phyloP scores from a whole-genome alignment of 2,888 invertebrate species.

The Anaspis maculata region DNA sequence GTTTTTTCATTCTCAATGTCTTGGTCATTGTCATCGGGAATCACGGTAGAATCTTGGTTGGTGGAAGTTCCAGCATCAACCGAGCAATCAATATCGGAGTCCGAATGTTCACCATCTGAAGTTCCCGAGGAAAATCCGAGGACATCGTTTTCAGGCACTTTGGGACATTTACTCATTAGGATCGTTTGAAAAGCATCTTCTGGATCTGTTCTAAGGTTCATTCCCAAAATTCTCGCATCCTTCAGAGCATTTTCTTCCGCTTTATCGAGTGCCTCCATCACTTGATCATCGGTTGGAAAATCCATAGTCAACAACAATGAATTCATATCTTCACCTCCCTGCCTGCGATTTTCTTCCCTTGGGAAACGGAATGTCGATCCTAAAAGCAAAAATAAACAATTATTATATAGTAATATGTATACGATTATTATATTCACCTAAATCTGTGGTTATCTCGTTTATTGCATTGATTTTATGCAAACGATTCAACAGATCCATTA shows the following conservation, averaged over 20 bases:
- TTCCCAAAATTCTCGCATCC: not conserved
- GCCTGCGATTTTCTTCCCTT: not conserved
- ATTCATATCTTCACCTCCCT: too few species aligned
- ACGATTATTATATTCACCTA: conserved; percentile 1
- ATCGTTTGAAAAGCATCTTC: too few species aligned
- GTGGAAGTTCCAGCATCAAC: too few species aligned
- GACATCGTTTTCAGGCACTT: not conserved
- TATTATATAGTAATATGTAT: not conserved
- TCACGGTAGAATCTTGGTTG: too few species aligned
- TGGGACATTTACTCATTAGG: too few species aligned
- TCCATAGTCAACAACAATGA: not conserved
- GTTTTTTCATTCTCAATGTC: not conserved
- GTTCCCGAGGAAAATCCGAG: not conserved
- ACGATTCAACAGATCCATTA: conserved; percentile 9
- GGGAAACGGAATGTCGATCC: conserved; percentile 1
- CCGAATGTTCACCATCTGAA: too few species aligned
- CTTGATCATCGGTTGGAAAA: not conserved
- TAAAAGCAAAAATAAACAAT: not conserved
- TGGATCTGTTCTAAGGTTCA: not conserved
- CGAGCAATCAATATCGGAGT: too few species aligned
- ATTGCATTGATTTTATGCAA: conserved; percentile 8
- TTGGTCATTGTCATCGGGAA: not conserved
- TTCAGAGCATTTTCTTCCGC: not conserved
- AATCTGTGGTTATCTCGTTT: conserved; percentile 6
- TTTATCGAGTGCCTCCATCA: not conserved